Percentiles rank a stretch among this genome's conserved stretches.
Conservation (phyloP, 2,797 vertebrate genomes). For the Linurgus olivaceus region DNA sequence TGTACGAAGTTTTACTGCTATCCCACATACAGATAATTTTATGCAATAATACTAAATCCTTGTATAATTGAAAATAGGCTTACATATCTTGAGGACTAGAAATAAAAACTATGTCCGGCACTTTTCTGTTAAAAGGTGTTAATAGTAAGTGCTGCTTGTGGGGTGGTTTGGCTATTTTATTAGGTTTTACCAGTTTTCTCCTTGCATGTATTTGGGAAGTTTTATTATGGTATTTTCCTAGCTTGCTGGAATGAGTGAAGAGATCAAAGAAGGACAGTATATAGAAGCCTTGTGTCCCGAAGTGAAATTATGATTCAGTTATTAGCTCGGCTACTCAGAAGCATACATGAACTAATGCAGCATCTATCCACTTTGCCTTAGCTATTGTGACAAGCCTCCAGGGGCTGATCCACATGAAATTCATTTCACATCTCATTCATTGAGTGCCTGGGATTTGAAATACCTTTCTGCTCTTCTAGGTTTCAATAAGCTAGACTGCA, state of each 20-base stretch:
- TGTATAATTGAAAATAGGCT: background rate
- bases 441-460: slow-evolving; percentile 68
- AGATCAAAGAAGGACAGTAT: slow-evolving; percentile 67
- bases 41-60: no score
- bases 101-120: background rate
- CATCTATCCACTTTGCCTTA: slow-evolving; percentile 70
- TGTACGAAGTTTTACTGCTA: background rate
- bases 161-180: background rate
- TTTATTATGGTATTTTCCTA: slow-evolving; percentile 1
- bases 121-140: background rate
- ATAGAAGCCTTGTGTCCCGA: slow-evolving; percentile 53
- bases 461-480: slow-evolving; percentile 70
- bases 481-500: slow-evolving; percentile 59
- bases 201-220: background rate
- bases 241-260: slow-evolving; percentile 30
- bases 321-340: slow-evolving; percentile 70
- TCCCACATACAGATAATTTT: background rate
- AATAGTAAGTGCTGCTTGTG: background rate
- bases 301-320: slow-evolving; percentile 74
- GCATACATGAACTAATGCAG: slow-evolving; percentile 57
- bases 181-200: background rate
- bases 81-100: background rate
- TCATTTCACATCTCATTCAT: slow-evolving; percentile 75
- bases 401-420: slow-evolving; percentile 64
- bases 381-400: slow-evolving; percentile 75